Evolutionary conservation across 2,113 vertebrate species (phyloP).

Genomic region (Tauraco erythrolophus): DNA sequence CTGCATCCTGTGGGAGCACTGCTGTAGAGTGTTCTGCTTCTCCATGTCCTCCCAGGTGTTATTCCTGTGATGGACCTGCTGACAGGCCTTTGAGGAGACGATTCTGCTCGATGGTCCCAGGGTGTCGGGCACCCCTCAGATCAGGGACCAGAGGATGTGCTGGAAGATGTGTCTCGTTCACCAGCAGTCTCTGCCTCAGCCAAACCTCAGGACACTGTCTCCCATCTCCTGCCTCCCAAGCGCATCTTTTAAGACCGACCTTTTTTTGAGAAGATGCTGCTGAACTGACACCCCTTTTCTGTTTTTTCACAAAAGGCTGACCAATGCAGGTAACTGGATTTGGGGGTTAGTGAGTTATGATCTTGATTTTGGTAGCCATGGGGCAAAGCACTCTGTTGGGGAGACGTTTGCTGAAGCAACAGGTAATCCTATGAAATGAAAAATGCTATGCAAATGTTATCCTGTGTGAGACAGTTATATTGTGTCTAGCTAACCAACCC

Average conservation of each 20-base stretch:
- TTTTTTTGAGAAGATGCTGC: background rate
- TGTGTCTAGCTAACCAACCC: background rate
- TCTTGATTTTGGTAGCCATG: background rate
- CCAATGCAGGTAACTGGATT: background rate
- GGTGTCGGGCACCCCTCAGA: background rate
- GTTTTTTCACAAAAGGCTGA: background rate
- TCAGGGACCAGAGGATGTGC: background rate
- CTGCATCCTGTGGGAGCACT: background rate
- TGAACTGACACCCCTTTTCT: background rate
- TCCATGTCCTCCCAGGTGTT: background rate
- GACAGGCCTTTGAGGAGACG: background rate
- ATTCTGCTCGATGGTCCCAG: background rate
- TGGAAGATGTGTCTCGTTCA: background rate
- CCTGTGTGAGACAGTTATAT: background rate
- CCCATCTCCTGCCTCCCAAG: background rate
- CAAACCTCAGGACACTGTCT: background rate
- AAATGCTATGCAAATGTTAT: background rate
- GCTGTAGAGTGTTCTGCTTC: background rate
- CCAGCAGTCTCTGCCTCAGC: background rate
- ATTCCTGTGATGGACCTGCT: background rate
- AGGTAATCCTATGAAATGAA: background rate
- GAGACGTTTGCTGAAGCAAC: background rate
- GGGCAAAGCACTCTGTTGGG: background rate
- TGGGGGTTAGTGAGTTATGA: background rate
- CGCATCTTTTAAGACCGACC: background rate